These are phyloP conservation scores for Nanger granti DNA, from an alignment of 2,113 vertebrate species.

Conservation along the genomic window DNA sequence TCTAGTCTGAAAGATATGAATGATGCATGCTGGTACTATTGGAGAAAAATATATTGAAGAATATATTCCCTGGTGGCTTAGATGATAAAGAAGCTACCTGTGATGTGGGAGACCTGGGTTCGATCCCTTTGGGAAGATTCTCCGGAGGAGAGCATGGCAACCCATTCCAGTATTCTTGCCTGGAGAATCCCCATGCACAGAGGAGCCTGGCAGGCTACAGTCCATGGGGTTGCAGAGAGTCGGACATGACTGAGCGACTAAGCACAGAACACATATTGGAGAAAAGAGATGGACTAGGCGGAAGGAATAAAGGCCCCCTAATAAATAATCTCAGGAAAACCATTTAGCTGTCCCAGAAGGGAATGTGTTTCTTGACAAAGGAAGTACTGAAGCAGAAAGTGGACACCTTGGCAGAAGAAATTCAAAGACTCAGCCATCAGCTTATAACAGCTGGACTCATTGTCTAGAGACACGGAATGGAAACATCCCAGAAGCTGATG, in stretches of 20 bases:
- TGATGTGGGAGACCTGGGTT: not conserved
- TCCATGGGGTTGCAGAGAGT: not conserved
- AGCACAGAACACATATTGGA: not conserved
- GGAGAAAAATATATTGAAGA: not conserved
- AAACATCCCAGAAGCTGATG: not conserved
- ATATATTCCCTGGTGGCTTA: not conserved
- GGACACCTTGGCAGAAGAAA: not conserved
- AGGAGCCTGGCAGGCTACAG: not conserved
- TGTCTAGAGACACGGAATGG: not conserved
- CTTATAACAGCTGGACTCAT: not conserved
- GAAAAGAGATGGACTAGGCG: not conserved
- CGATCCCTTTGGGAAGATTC: not conserved
- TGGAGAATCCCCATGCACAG: not conserved
- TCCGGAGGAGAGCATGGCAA: not conserved
- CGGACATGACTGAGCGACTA: accelerated
- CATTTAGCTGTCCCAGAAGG: not conserved
- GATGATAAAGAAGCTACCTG: not conserved
- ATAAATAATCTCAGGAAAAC: not conserved
- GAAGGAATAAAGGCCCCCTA: not conserved
- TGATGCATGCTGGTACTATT: not conserved
- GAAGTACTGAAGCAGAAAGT: not conserved
- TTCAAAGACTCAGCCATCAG: not conserved
- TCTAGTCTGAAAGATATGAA: not conserved
- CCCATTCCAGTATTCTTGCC: not conserved
- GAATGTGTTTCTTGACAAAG: not conserved